Conservation (phyloP, 1,140 invertebrate species). For the Atta texana region DNA sequence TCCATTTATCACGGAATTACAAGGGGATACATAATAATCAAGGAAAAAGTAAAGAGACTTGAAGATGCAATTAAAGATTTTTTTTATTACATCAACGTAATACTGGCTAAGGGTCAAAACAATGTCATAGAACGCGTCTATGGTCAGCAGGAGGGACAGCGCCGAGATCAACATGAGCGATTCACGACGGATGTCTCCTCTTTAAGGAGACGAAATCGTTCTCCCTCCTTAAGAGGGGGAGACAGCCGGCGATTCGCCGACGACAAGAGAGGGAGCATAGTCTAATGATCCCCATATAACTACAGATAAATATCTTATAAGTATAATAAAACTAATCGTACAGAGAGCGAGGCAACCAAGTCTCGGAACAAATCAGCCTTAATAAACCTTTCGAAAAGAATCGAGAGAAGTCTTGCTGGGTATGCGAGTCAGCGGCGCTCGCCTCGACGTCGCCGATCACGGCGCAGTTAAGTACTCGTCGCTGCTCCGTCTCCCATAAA, state of each 20-base stretch:
- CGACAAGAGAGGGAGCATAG: conserved; percentile 46
- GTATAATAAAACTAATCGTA: conserved; percentile 75
- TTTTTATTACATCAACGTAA: conserved; percentile 84
- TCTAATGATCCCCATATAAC: conserved; percentile 72
- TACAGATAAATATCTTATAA: conserved; percentile 75
- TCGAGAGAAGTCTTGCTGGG: conserved; percentile 63
- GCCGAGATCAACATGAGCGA: conserved; percentile 65
- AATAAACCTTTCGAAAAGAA: conserved; percentile 70
- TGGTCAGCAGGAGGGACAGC: conserved; percentile 67
- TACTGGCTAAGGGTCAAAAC: conserved; percentile 83
- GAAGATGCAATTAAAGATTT: conserved; percentile 73
- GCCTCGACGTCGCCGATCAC: conserved; percentile 48
- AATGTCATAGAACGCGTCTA: conserved; percentile 81
- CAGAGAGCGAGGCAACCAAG: conserved; percentile 71
- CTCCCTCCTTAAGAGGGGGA: background rate
- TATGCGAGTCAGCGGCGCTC: conserved; percentile 67
- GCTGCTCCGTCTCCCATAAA: background rate
- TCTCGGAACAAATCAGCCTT: conserved; percentile 78
- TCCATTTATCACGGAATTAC: background rate
- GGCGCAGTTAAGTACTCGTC: background rate
- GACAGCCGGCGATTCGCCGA: conserved; percentile 44
- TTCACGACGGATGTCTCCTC: conserved; percentile 27
- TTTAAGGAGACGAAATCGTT: background rate
- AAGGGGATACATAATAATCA: background rate
- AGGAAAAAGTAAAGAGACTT: conserved; percentile 21